Evolutionary conservation across 2,888 invertebrate species (phyloP), one percentile per base, ranked within the genome.

Genomic region (Erpobdella octoculata): DNA sequence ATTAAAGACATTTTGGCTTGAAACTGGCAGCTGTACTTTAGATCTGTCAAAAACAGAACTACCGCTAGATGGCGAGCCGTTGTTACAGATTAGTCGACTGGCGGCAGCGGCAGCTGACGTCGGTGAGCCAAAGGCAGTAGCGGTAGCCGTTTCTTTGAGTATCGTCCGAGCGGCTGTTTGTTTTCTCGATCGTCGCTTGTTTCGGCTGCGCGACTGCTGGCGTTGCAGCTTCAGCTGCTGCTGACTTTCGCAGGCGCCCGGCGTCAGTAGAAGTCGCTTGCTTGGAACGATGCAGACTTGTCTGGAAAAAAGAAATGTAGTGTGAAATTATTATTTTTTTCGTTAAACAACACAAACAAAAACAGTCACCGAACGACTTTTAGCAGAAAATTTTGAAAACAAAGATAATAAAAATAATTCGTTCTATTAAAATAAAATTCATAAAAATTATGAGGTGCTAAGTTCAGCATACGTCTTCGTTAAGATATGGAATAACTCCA

Each of bases 261-360:
- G 62, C 12, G 62, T 35, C 62, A 62, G 9, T 9, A 62, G 62
- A n/a, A 62, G 35, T 15, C 62, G 21, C 18, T 35, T 62, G 62
- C 62, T 62, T 9, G 62, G 62, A 1, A 62, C 62, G 2, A 62
- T 62, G 62, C 62, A 62, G 12, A 62, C 62, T 31, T 62, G 62
- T 33, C 62, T 62, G 62, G 9, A 53, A 53, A 25, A 53, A 53
- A 53, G 28, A 6, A 3, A 5, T n/a, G 28, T 1, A 12, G 4
- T 25, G 21, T 9, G 9, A 9, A 53, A 12, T 41, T 41, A 41
- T 41, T 41, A 41, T 41, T 41, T 41, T n/a, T n/a, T n/a, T n/a
- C n/a, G n/a, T n/a, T n/a, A n/a, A n/a, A n/a, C n/a, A n/a, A n/a
- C n/a, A n/a, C n/a, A n/a, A n/a, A n/a, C n/a, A n/a, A n/a, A n/a